Percentiles rank a stretch among this genome's conserved stretches.
Conservation (phyloP, 2,113 vertebrate genomes). For the Clinocottus analis region DNA sequence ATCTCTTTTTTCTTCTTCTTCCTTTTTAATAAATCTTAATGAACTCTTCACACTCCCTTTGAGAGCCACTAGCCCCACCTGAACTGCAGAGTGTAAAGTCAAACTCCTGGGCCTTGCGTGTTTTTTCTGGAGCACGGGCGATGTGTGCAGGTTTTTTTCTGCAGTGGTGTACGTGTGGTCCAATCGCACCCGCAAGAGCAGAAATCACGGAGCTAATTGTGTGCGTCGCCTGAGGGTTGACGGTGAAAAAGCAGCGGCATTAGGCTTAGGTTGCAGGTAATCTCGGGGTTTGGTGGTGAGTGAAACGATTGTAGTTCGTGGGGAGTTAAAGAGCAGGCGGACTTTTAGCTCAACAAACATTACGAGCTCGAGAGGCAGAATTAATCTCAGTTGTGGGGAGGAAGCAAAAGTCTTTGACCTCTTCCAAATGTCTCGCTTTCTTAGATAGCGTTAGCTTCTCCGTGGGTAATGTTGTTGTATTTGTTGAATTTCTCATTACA, state of each 20-base stretch:
- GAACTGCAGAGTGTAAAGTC: slow-evolving; percentile 84
- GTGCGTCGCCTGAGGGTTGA: slow-evolving; percentile 10
- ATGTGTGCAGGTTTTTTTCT: slow-evolving; percentile 15
- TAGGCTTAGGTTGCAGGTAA: slow-evolving; percentile 12
- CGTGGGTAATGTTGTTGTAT: neutral
- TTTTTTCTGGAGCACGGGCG: neutral
- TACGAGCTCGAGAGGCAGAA: neutral
- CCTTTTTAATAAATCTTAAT: slow-evolving; percentile 88
- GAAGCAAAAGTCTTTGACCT: neutral
- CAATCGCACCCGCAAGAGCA: slow-evolving; percentile 13
- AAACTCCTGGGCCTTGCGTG: slow-evolving; percentile 55
- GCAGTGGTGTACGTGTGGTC: slow-evolving; percentile 29
- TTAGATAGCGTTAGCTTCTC: neutral
- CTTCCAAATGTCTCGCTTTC: neutral
- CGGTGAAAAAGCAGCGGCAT: neutral
- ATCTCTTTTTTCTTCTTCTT: slow-evolving; percentile 80
- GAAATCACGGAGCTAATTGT: slow-evolving; percentile 21
- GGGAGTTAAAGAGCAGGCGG: neutral
- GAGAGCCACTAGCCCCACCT: slow-evolving; percentile 63
- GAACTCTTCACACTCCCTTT: slow-evolving; percentile 96
- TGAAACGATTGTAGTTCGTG: neutral
- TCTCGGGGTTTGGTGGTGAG: slow-evolving; percentile 4
- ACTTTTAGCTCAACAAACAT: slow-evolving; percentile 7
- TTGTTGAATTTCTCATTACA: neutral
- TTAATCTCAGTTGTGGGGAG: neutral